A percentile compares a stretch with the other conserved stretches of the same genome.
Conservation (phyloP, 2,888 invertebrate species). For the Hydraecia micacea region DNA sequence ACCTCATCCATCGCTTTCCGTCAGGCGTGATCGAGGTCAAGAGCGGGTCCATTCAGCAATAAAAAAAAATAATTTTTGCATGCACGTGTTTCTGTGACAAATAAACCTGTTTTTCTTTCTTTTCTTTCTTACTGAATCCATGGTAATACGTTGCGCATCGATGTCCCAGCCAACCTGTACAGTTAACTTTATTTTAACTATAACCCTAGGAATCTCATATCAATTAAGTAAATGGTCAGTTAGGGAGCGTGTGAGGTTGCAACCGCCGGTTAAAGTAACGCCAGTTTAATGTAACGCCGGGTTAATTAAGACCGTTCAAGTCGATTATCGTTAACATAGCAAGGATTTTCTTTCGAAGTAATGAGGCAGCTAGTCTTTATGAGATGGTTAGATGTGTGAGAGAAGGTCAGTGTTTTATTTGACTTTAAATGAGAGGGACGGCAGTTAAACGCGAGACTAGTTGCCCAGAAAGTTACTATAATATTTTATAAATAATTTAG, state of each 20-base stretch:
- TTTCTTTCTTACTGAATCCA: too few species aligned
- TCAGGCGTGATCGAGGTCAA: too few species aligned
- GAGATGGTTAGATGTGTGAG: neutral
- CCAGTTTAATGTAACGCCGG: conserved; percentile 55
- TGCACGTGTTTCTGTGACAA: neutral
- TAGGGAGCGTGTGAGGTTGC: conserved; percentile 62
- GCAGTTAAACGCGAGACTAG: neutral
- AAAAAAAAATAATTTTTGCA: too few species aligned
- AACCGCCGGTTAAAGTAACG: conserved; percentile 57
- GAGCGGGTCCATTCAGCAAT: too few species aligned
- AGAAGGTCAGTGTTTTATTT: conserved; percentile 3
- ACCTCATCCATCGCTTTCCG: too few species aligned
- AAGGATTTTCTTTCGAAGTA: conserved; percentile 52
- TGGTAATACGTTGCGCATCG: too few species aligned
- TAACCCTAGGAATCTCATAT: conserved; percentile 52
- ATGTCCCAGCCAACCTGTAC: neutral
- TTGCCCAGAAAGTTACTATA: too few species aligned
- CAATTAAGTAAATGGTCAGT: conserved; percentile 64
- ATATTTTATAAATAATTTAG: too few species aligned
- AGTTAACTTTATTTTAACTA: neutral
- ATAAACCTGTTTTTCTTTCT: too few species aligned
- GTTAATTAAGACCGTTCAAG: conserved; percentile 66
- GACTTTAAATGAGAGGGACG: neutral
- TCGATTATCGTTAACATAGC: conserved; percentile 58
- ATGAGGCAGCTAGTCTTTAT: conserved; percentile 37